A percentile compares a stretch with the other conserved stretches of the same genome.
Conservation (phyloP, 2,113 vertebrate genomes). For the Lucifuga dentata region DNA sequence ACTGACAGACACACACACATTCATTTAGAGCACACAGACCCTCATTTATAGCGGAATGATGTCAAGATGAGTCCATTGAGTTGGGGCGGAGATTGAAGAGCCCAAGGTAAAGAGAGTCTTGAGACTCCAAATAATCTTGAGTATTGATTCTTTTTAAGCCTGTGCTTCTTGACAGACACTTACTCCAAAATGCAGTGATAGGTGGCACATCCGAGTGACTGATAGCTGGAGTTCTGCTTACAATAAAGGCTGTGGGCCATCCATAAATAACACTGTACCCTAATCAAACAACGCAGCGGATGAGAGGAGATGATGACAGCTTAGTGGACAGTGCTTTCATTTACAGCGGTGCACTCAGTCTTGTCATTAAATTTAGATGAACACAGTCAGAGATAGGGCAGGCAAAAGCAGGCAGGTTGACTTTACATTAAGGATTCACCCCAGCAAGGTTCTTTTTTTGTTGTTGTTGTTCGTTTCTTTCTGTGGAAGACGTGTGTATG, state of each 20-base stretch:
- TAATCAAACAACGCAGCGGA: slow-evolving; percentile 56
- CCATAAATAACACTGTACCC: slow-evolving; percentile 60
- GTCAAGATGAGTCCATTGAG: slow-evolving; percentile 61
- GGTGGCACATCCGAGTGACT: slow-evolving; percentile 67
- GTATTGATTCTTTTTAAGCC: slow-evolving; percentile 76
- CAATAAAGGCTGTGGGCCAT: slow-evolving; percentile 55
- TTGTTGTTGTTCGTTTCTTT: slow-evolving; percentile 2
- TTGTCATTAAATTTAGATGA: slow-evolving; percentile 62
- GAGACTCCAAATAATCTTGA: slow-evolving; percentile 74
- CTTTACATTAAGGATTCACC: slow-evolving; percentile 38
- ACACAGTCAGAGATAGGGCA: slow-evolving; percentile 21
- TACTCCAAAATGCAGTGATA: slow-evolving; percentile 56
- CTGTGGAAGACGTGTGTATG: slow-evolving; percentile 30
- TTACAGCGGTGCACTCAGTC: slow-evolving; percentile 59
- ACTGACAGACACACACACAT: slow-evolving; percentile 1
- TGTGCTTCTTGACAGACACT: slow-evolving; percentile 62
- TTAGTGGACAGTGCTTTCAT: slow-evolving; percentile 53
- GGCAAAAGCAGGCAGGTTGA: slow-evolving; percentile 19
- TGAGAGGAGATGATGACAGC: slow-evolving; percentile 45
- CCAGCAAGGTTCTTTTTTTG: background rate
- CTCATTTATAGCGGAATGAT: slow-evolving; percentile 64
- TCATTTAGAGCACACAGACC: slow-evolving; percentile 22
- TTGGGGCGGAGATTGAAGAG: slow-evolving; percentile 70
- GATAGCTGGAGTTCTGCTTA: slow-evolving; percentile 59
- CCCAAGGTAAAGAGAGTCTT: slow-evolving; percentile 68